Conservation (phyloP, 2,797 vertebrate genomes). For the Cuniculus paca region DNA sequence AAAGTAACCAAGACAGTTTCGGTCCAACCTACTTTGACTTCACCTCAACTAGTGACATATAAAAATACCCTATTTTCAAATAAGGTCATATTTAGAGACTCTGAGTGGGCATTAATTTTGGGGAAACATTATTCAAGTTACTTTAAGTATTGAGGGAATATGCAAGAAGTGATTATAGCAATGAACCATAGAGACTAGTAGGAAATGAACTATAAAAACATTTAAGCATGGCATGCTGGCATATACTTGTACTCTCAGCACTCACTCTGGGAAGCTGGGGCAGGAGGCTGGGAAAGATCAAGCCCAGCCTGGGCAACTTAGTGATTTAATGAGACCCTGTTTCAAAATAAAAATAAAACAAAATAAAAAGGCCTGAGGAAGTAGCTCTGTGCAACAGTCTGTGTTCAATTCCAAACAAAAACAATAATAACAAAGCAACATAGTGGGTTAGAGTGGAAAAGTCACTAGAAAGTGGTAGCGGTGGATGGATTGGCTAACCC, state of each 20-base stretch:
- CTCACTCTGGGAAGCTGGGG: neutral
- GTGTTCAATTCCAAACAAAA: neutral
- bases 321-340: neutral
- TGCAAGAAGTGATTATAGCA: neutral
- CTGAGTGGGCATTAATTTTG: neutral
- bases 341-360: neutral
- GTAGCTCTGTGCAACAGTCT: neutral
- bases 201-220: neutral
- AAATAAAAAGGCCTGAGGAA: neutral
- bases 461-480: neutral
- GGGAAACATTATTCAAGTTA: neutral
- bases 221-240: neutral
- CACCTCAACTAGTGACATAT: neutral
- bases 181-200: neutral
- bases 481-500: neutral
- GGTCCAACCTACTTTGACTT: neutral
- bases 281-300: neutral
- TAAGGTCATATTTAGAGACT: neutral
- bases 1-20: too few species aligned
- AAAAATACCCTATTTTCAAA: slow-evolving; percentile 27
- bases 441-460: too few species aligned
- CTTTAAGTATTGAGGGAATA: neutral
- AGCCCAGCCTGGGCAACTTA: neutral
- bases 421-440: neutral
- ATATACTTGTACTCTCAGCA: neutral